Conservation (phyloP, 2,888 invertebrate genomes). For the Pollenia labialis region DNA sequence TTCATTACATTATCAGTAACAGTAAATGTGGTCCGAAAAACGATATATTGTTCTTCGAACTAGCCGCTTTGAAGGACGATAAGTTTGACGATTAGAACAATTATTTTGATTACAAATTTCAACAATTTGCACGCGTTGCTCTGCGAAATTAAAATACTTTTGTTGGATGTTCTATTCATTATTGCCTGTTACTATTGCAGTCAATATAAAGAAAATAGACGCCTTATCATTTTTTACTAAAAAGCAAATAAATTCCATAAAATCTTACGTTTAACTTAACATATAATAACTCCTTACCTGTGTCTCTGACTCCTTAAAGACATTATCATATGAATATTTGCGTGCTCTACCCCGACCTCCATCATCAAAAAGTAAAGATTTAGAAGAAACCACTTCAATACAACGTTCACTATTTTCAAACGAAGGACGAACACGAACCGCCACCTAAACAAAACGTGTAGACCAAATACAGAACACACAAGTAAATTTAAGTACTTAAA, state of each 20-base stretch:
- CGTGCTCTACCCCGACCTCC: slow-evolving; percentile 88
- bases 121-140: too few relatives aligned
- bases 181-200: too few relatives aligned
- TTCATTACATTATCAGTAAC: too few relatives aligned
- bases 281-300: slow-evolving; percentile 87
- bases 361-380: slow-evolving; percentile 83
- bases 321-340: slow-evolving; percentile 95
- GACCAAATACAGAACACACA: not conserved
- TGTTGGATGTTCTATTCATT: too few relatives aligned
- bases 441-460: slow-evolving; percentile 86
- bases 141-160: too few relatives aligned
- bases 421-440: slow-evolving; percentile 94
- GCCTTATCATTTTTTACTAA: too few relatives aligned
- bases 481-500: not conserved
- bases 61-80: too few relatives aligned
- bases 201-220: too few relatives aligned
- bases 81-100: too few relatives aligned
- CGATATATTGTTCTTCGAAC: too few relatives aligned
- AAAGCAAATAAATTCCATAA: not conserved
- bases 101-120: too few relatives aligned
- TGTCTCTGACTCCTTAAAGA: slow-evolving; percentile 93
- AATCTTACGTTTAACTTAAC: not conserved
- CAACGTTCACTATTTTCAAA: slow-evolving; percentile 87
- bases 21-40: too few relatives aligned
- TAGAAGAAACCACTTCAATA: slow-evolving; percentile 83